Base-by-base conservation (phyloP, 1,140 invertebrate species). In the Macrobrachium rosenbergii region DNA sequence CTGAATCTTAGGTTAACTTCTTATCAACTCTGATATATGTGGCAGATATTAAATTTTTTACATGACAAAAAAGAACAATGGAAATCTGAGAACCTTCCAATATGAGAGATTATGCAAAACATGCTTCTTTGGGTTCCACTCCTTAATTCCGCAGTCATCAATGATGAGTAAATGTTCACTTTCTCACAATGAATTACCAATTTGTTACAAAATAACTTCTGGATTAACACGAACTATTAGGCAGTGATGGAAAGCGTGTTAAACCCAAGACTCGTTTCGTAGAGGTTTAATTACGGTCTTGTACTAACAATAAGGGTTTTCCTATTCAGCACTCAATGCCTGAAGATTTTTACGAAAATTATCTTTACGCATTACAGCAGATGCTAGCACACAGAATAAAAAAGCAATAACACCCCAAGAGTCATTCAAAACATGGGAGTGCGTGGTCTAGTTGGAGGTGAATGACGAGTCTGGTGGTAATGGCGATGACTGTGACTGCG, bases 401-500 rank as follows among this genome's bases (percentile, higher is more conserved):
- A 58, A 83, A 75, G 82, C 52, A 17, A 21, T 28, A 45, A 45
- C 23, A 63, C 19, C 69, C 43, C 45, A 28, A 73, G 82, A n/a
- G 59, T 69, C 21, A 60, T 62, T 77, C 43, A 78, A 28, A 84
- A 78, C 73, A 84, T 77, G 72, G 75, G 83, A 19, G 73, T 77
- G 83, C 83, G 83, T 37, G 77, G 78, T 58, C 58, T 86, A 52
- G 73, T 77, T 72, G 69, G 52, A 37, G 67, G 69, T n/a, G 82
- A 75, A 58, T 73, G 72, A 17, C 82, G 82, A 58, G 28, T 62
- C 23, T 83, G 77, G 28, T 80, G 84, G 84, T 73, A 73, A 69
- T 81, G 84, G 63, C 43, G 84, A 59, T 80, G 76, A 64, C 59
- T 67, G 62, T 87, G 84, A 73, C 84, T 69, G 78, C 69, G 84